Evolutionary conservation across 2,113 vertebrate species (phyloP), one percentile per base, ranked within the genome.

Genomic region (Sprattus sprattus): DNA sequence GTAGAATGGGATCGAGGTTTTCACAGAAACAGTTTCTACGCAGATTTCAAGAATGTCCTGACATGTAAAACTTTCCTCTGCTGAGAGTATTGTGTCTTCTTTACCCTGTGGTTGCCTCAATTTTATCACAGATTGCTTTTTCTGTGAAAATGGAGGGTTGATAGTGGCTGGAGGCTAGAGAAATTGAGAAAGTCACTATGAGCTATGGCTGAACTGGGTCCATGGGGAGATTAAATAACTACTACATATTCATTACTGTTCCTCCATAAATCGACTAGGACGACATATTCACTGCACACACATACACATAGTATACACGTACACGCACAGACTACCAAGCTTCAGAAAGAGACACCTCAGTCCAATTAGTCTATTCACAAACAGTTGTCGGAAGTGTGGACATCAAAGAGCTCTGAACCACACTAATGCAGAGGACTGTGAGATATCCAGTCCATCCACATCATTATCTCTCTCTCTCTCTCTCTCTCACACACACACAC

Each of bases 361-460:
- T 78, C 71, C 28, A 39, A 71, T 71, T 78, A 78, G 25, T 78
- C 71, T 78, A 13, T 78, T 78, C 71, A 78, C 4, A 78, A 78
- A 78, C 71, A 78, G 71, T 28, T 78, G 71, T 5, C 71, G 71
- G 71, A n/a, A 39, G 71, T 78, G 71, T 78, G 71, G 28, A 78
- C 71, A 78, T 78, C 71, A 78, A 78, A 78, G 71, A 78, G 71
- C 71, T 39, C 28, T 13, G 71, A 78, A 78, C 10, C 15, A 15
- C 64, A 25, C 28, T 78, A 78, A 78, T 78, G 71, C 71, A 78
- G 32, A 78, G 71, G 25, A 60, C 54, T 60, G 52, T 54, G 54
- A 60, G 18, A 22, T 39, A 32, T 78, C 28, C 25, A 16, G 71
- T 39, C 71, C 25, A 78, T 67, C 64, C 64, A 25, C 6, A 28